Percentiles rank a stretch among this genome's conserved stretches.
Conservation (phyloP, 2,888 invertebrate genomes). For the Chrysodeixis includens region DNA sequence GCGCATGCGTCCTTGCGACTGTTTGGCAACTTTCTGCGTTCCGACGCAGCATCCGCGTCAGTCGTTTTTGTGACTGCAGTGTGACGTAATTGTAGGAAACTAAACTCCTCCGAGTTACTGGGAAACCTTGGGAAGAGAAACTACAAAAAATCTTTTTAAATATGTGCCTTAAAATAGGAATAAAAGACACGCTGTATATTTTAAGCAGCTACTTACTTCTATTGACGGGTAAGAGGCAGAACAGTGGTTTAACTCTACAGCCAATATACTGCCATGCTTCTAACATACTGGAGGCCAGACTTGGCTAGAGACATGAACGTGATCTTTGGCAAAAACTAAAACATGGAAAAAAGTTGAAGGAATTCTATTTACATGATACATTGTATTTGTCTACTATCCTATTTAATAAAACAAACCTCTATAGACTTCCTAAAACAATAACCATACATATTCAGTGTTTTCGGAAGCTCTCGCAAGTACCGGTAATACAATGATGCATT, state of each 20-base stretch:
- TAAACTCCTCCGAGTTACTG: neutral
- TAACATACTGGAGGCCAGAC: too few species aligned
- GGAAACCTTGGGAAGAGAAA: neutral
- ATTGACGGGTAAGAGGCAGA: too few species aligned
- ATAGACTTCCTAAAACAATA: conserved; percentile 31
- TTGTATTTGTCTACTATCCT: too few species aligned
- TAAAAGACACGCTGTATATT: too few species aligned
- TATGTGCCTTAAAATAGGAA: too few species aligned
- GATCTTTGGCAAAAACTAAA: too few species aligned
- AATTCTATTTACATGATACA: neutral
- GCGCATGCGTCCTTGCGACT: conserved; percentile 2
- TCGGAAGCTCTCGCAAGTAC: conserved; percentile 55
- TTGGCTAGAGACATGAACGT: too few species aligned
- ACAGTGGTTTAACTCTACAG: too few species aligned
- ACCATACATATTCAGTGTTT: conserved; percentile 22
- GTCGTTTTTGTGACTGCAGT: neutral
- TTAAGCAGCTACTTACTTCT: too few species aligned
- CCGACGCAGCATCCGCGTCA: conserved; percentile 1
- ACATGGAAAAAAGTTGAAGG: too few species aligned
- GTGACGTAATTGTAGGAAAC: neutral
- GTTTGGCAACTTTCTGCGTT: conserved; percentile 9
- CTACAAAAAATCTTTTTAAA: too few species aligned
- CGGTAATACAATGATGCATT: conserved; percentile 62
- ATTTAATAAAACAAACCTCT: conserved; percentile 10
- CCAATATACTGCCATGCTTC: too few species aligned